Evolutionary conservation across 2,888 invertebrate genomes (phyloP).

Genomic region (Parnassius orleans): DNA sequence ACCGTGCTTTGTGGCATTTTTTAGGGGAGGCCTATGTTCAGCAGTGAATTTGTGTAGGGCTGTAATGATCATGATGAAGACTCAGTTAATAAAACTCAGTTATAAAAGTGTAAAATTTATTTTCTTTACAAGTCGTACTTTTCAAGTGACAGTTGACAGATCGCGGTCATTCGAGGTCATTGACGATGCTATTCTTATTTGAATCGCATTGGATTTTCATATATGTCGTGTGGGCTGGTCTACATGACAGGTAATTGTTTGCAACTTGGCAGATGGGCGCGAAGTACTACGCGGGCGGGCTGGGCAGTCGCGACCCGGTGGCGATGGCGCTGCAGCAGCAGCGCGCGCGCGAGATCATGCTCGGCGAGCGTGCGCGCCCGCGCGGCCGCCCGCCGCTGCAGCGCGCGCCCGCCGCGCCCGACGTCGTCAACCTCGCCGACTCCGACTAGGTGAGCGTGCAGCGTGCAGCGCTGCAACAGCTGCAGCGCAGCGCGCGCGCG

Average conservation of each 20-base stretch:
- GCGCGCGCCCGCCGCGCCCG: constrained; percentile 36
- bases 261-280: constrained; percentile 56
- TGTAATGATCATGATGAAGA: too few species aligned
- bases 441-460: constrained; percentile 47
- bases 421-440: constrained; percentile 68
- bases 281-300: constrained; percentile 76
- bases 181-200: too few species aligned
- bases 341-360: constrained; percentile 69
- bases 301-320: constrained; percentile 76
- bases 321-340: constrained; percentile 77
- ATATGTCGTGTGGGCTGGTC: too few species aligned
- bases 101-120: too few species aligned
- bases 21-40: too few species aligned
- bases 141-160: too few species aligned
- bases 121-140: too few species aligned
- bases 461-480: background rate
- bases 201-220: too few species aligned
- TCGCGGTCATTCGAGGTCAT: too few species aligned
- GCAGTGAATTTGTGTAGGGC: too few species aligned
- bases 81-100: too few species aligned
- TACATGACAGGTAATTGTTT: background rate
- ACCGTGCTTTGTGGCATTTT: too few species aligned
- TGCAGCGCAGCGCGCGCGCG: constrained; percentile 71
- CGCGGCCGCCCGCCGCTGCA: constrained; percentile 45
- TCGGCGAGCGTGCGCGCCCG: constrained; percentile 47